Percentiles rank a stretch among this genome's conserved stretches.
Conservation (phyloP, 2,113 vertebrate species). For the Gavia stellata region DNA sequence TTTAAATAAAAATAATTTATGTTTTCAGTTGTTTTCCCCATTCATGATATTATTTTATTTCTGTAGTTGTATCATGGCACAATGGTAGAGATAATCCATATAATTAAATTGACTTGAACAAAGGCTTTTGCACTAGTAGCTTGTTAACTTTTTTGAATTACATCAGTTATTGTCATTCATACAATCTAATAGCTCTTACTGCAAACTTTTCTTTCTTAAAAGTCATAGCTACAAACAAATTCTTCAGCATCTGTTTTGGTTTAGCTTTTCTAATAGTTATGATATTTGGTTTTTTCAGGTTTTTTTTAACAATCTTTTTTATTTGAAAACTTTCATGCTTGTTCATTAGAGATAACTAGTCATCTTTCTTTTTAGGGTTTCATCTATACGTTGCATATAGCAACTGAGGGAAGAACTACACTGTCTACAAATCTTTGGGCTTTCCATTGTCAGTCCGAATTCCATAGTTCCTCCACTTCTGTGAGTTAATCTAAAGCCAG, state of each 20-base stretch:
- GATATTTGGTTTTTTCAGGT: background rate
- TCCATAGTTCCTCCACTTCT: background rate
- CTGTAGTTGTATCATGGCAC: background rate
- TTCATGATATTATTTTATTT: background rate
- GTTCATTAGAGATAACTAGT: background rate
- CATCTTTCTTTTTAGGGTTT: background rate
- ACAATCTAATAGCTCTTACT: background rate
- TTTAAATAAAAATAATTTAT: background rate
- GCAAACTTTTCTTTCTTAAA: background rate
- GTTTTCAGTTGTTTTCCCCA: background rate
- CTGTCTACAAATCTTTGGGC: background rate
- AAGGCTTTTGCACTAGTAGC: background rate
- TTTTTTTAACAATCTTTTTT: background rate
- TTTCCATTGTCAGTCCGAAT: background rate
- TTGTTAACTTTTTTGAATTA: background rate
- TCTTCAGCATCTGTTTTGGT: background rate
- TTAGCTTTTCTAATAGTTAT: background rate
- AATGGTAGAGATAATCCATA: background rate
- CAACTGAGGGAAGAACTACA: background rate
- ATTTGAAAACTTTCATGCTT: background rate
- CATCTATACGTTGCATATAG: background rate
- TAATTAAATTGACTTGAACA: background rate
- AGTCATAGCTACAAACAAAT: background rate
- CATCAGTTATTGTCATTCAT: background rate
- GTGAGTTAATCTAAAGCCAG: background rate